Base-by-base conservation (phyloP, 2,888 invertebrate genomes). In the Therioaphis trifolii region DNA sequence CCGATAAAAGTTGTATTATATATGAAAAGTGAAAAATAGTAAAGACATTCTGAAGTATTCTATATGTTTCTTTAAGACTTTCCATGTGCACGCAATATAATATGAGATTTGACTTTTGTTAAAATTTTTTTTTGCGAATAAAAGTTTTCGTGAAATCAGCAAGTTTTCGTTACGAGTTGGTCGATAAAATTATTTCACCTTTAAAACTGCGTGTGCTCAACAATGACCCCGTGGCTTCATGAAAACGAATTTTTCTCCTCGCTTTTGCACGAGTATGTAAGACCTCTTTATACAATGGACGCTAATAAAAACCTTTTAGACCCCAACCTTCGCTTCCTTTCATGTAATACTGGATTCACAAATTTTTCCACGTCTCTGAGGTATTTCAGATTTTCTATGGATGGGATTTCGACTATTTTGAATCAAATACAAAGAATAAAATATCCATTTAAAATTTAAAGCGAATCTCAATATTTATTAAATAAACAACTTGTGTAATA, bases 241-340 rank as follows among this genome's bases (percentile, higher is more conserved):
- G 29, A 66, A 77, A 49, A 49, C 63, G 49, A 49, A 49, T 77
- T 77, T 77, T 76, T 77, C 21, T 35, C 4, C 21, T n/a, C 9
- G 14, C 61, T 35, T 7, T 35, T 35, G 12, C 35, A n/a, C 46
- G 12, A 2, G 46, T 14, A 21, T 21, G 18, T 24, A 21, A 49
- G 35, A 77, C 21, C 77, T 77, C 52, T 66, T 78, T 66, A 78
- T 66, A 78, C 77, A 78, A 78, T 78, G 21, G 66, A 68, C 52
- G 52, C 77, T 78, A 78, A 78, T 78, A 78, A 78, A 68, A 78
- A 78, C 52, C 66, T 68, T 78, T 78, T 78, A 66, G 15, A 52
- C 5, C 77, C 66, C 12, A 9, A 49, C 21, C 21, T 29, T 4
- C n/a, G n/a, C 52, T 15, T 18, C 49, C 35, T 5, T 15, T 35